Base-by-base conservation (phyloP, 1,140 invertebrate genomes). In the Camponotus floridanus region DNA sequence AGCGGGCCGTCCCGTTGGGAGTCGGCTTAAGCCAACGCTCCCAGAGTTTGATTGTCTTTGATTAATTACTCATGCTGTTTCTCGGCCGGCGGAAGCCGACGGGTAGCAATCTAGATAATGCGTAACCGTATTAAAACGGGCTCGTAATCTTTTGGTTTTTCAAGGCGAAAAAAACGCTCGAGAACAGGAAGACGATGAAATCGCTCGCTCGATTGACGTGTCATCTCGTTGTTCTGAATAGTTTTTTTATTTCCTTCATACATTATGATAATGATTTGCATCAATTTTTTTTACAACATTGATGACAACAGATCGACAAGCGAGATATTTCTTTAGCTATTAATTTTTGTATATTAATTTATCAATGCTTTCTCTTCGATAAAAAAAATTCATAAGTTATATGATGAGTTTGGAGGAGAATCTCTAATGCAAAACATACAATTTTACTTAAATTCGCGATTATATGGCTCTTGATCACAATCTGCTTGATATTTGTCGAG, bases 31-130 rank as follows among this genome's bases (percentile, higher is more conserved):
- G 76, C 45, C 74, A 78, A 87, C 88, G 92, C 93, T 95, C 94
- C 94, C 94, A 94, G 92, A 92, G 89, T 95, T 94, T 94, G 94
- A 95, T 94, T 95, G 94, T 95, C 93, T 94, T 92, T 95, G 94
- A 95, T 95, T 94, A 94, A 95, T 95, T 94, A 92, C 92, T 91
- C 90, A 87, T 91, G 90, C 90, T 88, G 91, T 92, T 92, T 92
- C 92, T 91, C 91, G 90, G 87, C 87, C 91, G 88, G 89, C 92
- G 93, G 93, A 93, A 94, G 92, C 85, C 78, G 80, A 76, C 88
- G 90, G 84, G 78, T 92, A 92, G 92, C 91, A 94, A 94, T 95
- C 94, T 94, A 93, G 94, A 95, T 94, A 94, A 94, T 93, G 91
- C 91, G 87, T 92, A 93, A 94, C 92, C 91, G 93, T 93, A 93